Evolutionary conservation across 2,888 invertebrate genomes (phyloP).

Genomic region (Ametastegia equiseti): DNA sequence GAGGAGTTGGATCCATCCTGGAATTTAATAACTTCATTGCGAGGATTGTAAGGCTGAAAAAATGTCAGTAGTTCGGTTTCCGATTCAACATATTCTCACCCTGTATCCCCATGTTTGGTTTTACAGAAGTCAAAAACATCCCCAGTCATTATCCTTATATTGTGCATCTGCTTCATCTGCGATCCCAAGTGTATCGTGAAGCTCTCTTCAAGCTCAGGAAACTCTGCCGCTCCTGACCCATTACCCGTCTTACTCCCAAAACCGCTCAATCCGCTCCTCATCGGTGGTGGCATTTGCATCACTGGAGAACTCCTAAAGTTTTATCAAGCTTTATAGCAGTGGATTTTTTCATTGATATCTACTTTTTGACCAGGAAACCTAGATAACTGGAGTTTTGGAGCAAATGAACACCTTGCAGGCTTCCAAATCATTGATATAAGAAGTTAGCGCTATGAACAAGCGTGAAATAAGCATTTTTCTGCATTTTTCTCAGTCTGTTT

Average conservation of each 20-base stretch:
- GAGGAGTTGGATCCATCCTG: slow-evolving; percentile 83
- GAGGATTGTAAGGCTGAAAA: no score
- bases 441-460: neutral
- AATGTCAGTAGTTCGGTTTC: slow-evolving; percentile 67
- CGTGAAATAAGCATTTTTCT: neutral
- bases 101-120: slow-evolving; percentile 76
- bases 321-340: neutral
- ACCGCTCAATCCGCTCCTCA: slow-evolving; percentile 56
- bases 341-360: neutral
- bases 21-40: slow-evolving; percentile 50
- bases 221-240: slow-evolving; percentile 61
- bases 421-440: neutral
- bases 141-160: slow-evolving; percentile 93
- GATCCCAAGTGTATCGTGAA: slow-evolving; percentile 99
- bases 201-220: slow-evolving; percentile 88
- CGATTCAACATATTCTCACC: slow-evolving; percentile 58
- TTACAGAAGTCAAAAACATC: slow-evolving; percentile 89
- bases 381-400: neutral
- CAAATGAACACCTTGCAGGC: neutral
- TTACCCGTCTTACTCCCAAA: slow-evolving; percentile 54
- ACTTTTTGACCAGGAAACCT: neutral
- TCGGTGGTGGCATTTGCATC: slow-evolving; percentile 70
- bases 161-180: slow-evolving; percentile 99
- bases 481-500: neutral
- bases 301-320: slow-evolving; percentile 76